phyloP scores from a whole-genome alignment of 2,797 vertebrate species.

The Scolopax rusticola region DNA sequence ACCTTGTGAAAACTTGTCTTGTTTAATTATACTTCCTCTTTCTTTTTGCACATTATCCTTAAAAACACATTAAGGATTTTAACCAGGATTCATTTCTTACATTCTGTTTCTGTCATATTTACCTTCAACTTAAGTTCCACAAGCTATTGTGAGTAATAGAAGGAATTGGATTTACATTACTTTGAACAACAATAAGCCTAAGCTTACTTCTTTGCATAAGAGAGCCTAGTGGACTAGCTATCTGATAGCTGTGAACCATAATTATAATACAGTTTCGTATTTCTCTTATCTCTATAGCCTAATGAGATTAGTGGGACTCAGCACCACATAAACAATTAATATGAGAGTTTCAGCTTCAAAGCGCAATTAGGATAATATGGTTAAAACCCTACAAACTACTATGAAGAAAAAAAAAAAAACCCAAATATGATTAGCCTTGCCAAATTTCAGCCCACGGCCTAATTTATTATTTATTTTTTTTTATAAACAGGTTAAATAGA shows the following conservation, averaged over 20 bases:
- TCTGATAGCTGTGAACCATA: not conserved
- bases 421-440: not conserved
- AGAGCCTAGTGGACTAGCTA: not conserved
- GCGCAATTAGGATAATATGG: not conserved
- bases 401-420: not conserved
- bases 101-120: not conserved
- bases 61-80: not conserved
- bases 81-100: not conserved
- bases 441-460: slow-evolving; percentile 17
- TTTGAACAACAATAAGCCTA: not conserved
- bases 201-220: not conserved
- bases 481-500: slow-evolving; percentile 26
- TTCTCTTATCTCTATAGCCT: slow-evolving; percentile 1
- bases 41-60: not conserved
- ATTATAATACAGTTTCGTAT: not conserved
- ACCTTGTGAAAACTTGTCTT: not conserved
- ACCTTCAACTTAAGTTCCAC: not conserved
- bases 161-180: not conserved
- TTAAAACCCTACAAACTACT: slow-evolving; percentile 11
- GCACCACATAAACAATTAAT: not conserved
- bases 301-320: not conserved
- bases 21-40: not conserved
- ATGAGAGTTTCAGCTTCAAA: not conserved
- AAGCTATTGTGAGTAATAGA: not conserved
- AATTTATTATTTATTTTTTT: slow-evolving; percentile 13